Base-by-base conservation (phyloP, 2,888 invertebrate genomes). In the Rhingia rostrata region DNA sequence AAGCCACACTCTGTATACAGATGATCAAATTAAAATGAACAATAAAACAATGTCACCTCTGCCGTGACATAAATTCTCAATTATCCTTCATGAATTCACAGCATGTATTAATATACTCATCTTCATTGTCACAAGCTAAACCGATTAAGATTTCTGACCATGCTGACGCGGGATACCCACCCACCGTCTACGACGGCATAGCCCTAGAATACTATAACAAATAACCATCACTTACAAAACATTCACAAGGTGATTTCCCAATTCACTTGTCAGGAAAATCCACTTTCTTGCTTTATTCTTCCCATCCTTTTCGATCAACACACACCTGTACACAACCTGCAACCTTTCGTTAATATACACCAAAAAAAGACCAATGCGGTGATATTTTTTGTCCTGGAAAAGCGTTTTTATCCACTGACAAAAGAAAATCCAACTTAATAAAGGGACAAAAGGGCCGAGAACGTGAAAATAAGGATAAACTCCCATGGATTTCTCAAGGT, bases 201-300 rank as follows among this genome's bases (percentile, higher is more conserved):
- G 51, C n/a, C 22, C 45, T 45, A 4, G 10, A 41, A 33, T 12
- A 53, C 41, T 14, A 67, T 43, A 60, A 43, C 53, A 60, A 67
- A 67, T 61, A 77, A 61, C 75, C 60, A 67, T 30, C 58, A 67
- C 75, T 67, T 61, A 77, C 53, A 77, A 60, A 54, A 77, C 47
- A 67, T 67, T 67, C 61, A 53, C 75, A 77, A 67, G 75, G 60
- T 67, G 75, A 77, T 77, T 77, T 77, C 67, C 75, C 67, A 77
- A 67, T 77, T 77, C 75, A 77, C 67, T 67, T 60, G 49, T 9
- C 75, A 61, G 30, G 61, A 60, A 77, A 77, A 77, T 77, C 67
- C 67, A 32, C 49, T 74, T 53, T 49, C 47, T 30, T 39, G 4
- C 22, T 22, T 22, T 1, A 4, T 1, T 14, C 45, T 32, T 6